These are phyloP conservation scores for Poeciliopsis presidionis DNA, from an alignment of 2,797 vertebrate species.

Conservation along the genomic window DNA sequence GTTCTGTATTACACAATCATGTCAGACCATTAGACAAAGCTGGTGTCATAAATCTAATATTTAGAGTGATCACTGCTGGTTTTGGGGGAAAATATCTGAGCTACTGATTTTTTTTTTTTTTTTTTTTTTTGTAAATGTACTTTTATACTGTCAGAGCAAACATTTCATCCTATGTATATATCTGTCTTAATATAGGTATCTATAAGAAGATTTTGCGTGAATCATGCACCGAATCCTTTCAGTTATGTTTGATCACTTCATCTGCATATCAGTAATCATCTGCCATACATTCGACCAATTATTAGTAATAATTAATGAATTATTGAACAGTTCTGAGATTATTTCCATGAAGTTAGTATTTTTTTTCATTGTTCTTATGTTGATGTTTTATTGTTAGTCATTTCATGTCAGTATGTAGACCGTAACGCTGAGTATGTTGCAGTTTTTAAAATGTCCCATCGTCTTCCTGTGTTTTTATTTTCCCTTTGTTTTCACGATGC, in stretches of 20 bases:
- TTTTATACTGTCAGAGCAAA: slow-evolving; percentile 28
- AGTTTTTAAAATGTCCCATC: slow-evolving; percentile 37
- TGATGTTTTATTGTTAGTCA: slow-evolving; percentile 20
- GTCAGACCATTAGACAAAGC: slow-evolving; percentile 28
- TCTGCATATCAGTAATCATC: not conserved
- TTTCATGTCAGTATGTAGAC: slow-evolving; percentile 19
- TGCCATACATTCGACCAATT: slow-evolving; percentile 14
- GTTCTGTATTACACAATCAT: slow-evolving; percentile 34
- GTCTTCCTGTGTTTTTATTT: slow-evolving; percentile 48
- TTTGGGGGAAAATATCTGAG: slow-evolving; percentile 2
- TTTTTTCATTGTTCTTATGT: slow-evolving; percentile 23
- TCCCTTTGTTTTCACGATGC: slow-evolving; percentile 35
- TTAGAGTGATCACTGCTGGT: slow-evolving; percentile 44
- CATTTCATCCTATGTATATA: slow-evolving; percentile 27
- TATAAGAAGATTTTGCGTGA: slow-evolving; percentile 8
- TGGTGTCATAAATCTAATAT: slow-evolving; percentile 44
- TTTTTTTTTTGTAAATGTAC: slow-evolving; percentile 27
- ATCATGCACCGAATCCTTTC: slow-evolving; percentile 16
- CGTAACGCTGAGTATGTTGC: not conserved
- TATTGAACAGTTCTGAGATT: slow-evolving; percentile 13
- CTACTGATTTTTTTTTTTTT: slow-evolving; percentile 43
- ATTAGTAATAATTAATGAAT: slow-evolving; percentile 10
- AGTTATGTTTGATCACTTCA: slow-evolving; percentile 5
- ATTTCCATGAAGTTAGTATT: slow-evolving; percentile 28
- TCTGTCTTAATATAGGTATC: slow-evolving; percentile 8